phyloP scores from a whole-genome alignment of 1,140 invertebrate genomes.

The Diorhabda elongata region DNA sequence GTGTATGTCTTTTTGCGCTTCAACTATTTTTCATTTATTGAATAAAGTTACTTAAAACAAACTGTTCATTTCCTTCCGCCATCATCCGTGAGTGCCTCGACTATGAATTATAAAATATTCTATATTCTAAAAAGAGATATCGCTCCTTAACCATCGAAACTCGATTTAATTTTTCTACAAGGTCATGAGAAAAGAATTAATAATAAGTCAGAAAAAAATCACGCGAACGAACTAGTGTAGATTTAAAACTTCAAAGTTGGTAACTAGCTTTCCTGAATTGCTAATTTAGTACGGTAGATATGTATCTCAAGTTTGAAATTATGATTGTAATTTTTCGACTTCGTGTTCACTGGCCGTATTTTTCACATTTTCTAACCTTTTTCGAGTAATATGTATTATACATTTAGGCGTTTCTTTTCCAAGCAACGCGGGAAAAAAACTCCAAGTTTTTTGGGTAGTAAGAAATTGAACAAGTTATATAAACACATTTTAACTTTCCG shows the following conservation, averaged over 20 bases:
- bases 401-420: not conserved
- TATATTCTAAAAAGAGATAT: constrained; percentile 4
- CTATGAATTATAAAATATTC: constrained; percentile 5
- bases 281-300: constrained; percentile 40
- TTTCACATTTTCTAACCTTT: constrained; percentile 24
- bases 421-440: not conserved
- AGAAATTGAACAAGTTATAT: not conserved
- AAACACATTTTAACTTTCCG: no score
- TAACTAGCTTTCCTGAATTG: constrained; percentile 33
- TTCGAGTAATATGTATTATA: constrained; percentile 3
- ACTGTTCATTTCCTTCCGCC: no score
- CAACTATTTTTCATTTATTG: no score
- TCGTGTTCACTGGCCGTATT: constrained; percentile 32
- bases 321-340: constrained; percentile 39
- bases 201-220: constrained; percentile 34
- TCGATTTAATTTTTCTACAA: constrained; percentile 29
- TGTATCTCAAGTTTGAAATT: constrained; percentile 36
- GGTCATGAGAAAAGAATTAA: constrained; percentile 35
- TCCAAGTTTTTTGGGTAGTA: not conserved
- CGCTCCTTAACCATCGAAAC: constrained; percentile 18
- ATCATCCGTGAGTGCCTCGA: constrained; percentile 12
- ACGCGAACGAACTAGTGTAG: constrained; percentile 24
- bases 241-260: constrained; percentile 31
- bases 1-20: no score
- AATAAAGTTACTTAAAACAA: no score